Base-by-base conservation (phyloP, 2,113 vertebrate genomes). In the Climacteris rufus region DNA sequence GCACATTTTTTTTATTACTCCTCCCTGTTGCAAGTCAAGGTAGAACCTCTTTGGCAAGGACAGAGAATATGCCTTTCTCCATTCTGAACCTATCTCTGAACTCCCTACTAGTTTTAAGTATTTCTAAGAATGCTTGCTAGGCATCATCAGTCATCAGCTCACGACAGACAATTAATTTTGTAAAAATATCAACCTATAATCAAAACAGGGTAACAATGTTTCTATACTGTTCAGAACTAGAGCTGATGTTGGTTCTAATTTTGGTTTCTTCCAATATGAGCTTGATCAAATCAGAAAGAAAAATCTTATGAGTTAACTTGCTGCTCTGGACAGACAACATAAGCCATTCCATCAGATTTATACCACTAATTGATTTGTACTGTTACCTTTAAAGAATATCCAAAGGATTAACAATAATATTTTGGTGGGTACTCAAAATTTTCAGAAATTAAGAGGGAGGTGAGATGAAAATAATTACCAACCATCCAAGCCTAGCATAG, bases 401-500 rank as follows among this genome's bases (percentile, higher is more conserved):
- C 57, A 82, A 84, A 82, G 24, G 77, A 85, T 8, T 63, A 65
- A 59, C 12, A 72, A 37, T 6, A 85, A 27, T 25, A 87, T 83
- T 89, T 80, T 47, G 9, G 8, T 40, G 12, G 11, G 9, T 37
- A 57, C 13, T 61, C 12, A 72, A 69, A 63, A 61, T 52, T 83
- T 86, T 77, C 68, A 89, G 60, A 94, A 90, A 94, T 18, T 33
- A 89, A 35, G 52, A 89, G 40, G 25, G 35, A 80, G 7, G 15
- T 17, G 11, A 18, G 42, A 85, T 24, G 24, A 27, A 89, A 66
- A 83, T 66, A 27, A 82, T 10, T 28, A 97, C 98, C 25, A 96
- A 98, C 98, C 98, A 98, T n/a, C 98, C 98, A 68, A 98, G 98
- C 47, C 97, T 97, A 6, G 98, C 94, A 42, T 98, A 98, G 27